Base-by-base conservation (phyloP, 2,888 invertebrate genomes). In the Schizaphis graminum region DNA sequence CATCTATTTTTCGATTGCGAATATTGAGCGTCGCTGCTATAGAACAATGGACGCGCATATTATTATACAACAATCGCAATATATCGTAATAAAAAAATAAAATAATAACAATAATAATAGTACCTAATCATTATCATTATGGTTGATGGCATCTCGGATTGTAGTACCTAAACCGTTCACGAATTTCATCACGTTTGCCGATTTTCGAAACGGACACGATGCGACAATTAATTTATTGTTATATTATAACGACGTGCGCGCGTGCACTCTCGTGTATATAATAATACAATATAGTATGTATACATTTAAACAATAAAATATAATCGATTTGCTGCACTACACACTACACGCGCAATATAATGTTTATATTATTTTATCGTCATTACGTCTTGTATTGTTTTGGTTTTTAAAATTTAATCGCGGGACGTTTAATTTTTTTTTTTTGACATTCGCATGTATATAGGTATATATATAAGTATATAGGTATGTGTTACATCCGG, bases 161-260 rank as follows among this genome's bases (percentile, higher is more conserved):
- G 56, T 67, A 44, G 21, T 77, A 77, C 57, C 49, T 53, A 57
- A 21, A 90, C 47, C n/a, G n/a, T 87, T 86, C 24, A 61, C 13
- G 41, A 53, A 89, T 88, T 93, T 93, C 88, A 53, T 77, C 88
- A 88, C 93, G 93, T 93, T 87, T 47, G 67, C n/a, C 61, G 88
- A 93, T 93, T 92, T 93, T 89, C 56, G 56, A 93, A 77, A 77
- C 92, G 47, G 90, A 85, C 57, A 91, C 91, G 13, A 21, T 28
- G 5, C 84, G 49, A 28, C 49, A 16, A 41, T 44, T 44, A 44
- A 35, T 77, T 77, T 85, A 91, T 47, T 84, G 53, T 77, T 47
- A 91, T 56, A 89, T 49, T 61, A 56, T 84, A 41, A 56, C 35
- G 92, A 61, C 61, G 53, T 93, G 47, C 41, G 44, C 88, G 28